Evolutionary conservation across 2,113 vertebrate genomes (phyloP).

Genomic region (Emydura subglobosa): DNA sequence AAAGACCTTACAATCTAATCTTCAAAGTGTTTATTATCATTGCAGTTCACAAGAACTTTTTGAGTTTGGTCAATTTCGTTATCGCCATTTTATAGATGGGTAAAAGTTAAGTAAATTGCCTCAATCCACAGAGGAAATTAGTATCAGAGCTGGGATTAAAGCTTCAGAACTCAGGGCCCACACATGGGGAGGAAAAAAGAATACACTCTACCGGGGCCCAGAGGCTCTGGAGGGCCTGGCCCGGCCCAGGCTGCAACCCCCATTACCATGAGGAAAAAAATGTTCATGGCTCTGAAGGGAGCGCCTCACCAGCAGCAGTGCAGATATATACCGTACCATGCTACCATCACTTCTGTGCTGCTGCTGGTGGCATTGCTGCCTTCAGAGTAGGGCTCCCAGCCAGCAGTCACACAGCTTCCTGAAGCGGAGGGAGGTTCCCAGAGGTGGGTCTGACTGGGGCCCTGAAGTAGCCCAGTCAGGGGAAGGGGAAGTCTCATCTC

Average conservation of each 20-base stretch:
- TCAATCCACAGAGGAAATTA: slow-evolving; percentile 13
- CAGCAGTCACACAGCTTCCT: neutral
- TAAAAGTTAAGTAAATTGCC: neutral
- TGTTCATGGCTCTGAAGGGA: no score
- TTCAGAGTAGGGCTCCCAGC: neutral
- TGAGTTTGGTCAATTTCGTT: neutral
- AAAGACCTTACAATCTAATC: neutral
- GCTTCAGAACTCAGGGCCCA: neutral
- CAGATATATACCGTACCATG: neutral
- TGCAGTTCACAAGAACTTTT: neutral
- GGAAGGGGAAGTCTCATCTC: neutral
- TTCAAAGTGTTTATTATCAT: neutral
- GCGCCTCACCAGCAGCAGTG: neutral
- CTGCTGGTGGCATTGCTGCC: neutral
- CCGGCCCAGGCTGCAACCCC: no score
- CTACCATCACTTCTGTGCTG: neutral
- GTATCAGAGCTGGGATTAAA: slow-evolving; percentile 8
- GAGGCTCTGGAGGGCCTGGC: no score
- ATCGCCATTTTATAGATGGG: neutral
- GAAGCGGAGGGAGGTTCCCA: no score
- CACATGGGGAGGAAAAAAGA: no score
- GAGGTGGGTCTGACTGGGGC: neutral
- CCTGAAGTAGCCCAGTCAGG: neutral
- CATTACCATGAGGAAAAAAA: no score
- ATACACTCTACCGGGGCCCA: no score